Percentiles rank a stretch among this genome's conserved stretches.
These are phyloP conservation scores for Enteromius thamalakanensis DNA, from an alignment of 2,797 vertebrate species.

Conservation along the genomic window DNA sequence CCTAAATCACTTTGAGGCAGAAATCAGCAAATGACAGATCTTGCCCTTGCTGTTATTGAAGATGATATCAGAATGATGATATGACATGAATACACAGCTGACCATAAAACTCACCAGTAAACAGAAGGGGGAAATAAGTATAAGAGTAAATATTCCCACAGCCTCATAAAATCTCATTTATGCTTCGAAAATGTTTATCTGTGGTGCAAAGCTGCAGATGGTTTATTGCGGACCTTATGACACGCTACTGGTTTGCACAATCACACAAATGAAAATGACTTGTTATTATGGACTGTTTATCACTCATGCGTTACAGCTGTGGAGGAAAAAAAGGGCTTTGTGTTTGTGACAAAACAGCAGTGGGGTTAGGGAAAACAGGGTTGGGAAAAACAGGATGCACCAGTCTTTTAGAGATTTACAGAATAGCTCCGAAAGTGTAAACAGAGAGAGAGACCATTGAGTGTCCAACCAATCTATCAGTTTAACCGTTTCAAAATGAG, in stretches of 20 bases:
- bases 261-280: slow-evolving; percentile 45
- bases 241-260: slow-evolving; percentile 18
- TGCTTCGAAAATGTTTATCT: slow-evolving; percentile 58
- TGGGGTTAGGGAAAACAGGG: background rate
- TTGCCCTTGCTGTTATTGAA: slow-evolving; percentile 74
- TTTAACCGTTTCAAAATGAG: background rate
- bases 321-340: slow-evolving; percentile 5
- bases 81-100: slow-evolving; percentile 67
- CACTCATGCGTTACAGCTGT: slow-evolving; percentile 39
- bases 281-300: slow-evolving; percentile 52
- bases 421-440: background rate
- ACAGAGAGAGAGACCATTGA: background rate
- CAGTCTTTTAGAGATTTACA: background rate
- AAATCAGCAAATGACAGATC: slow-evolving; percentile 69
- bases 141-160: slow-evolving; percentile 29
- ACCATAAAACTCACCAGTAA: slow-evolving; percentile 61
- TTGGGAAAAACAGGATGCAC: background rate
- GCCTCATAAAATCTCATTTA: slow-evolving; percentile 58
- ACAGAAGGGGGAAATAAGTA: slow-evolving; percentile 15
- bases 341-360: slow-evolving; percentile 12
- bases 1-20: slow-evolving; percentile 44
- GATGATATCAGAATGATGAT: slow-evolving; percentile 74
- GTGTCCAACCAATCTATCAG: background rate
- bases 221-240: slow-evolving; percentile 66
- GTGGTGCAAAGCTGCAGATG: slow-evolving; percentile 57